These are phyloP conservation scores for Caerostris extrusa DNA, from an alignment of 1,140 invertebrate species.

Conservation along the genomic window DNA sequence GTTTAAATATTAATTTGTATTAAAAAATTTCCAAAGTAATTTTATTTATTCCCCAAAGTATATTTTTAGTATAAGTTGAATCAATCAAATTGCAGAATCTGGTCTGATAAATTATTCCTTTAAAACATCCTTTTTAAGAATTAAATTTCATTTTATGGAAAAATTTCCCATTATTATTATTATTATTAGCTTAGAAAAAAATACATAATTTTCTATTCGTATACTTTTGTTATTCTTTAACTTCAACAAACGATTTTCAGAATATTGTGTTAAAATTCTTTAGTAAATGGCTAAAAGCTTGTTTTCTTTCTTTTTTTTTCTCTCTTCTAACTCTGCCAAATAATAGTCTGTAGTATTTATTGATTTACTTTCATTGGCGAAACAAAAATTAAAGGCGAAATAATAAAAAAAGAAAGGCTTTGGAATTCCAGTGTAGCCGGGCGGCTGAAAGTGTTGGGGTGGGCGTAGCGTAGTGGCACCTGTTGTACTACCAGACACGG, in stretches of 20 bases:
- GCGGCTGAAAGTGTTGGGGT: background rate
- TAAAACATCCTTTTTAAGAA: no score
- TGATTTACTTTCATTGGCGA: slow-evolving; percentile 14
- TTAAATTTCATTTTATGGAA: no score
- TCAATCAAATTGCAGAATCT: no score
- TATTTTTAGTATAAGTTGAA: no score
- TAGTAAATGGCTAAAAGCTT: background rate
- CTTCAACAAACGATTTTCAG: background rate
- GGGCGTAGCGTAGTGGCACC: slow-evolving; percentile 49
- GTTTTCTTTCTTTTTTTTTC: background rate
- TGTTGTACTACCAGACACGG: slow-evolving; percentile 19
- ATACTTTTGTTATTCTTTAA: background rate
- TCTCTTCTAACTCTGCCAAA: no score
- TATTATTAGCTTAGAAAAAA: no score
- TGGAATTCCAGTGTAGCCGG: slow-evolving; percentile 12
- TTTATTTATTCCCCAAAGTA: no score
- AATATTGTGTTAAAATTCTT: background rate
- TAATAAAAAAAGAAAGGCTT: background rate
- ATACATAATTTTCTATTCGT: background rate
- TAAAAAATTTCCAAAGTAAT: no score
- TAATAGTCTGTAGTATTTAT: background rate
- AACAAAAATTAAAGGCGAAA: background rate
- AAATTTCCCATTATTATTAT: no score
- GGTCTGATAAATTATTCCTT: no score
- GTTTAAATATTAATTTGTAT: no score